Evolutionary conservation across 2,888 invertebrate species (phyloP), one percentile per base, ranked within the genome.

Genomic region (Spodoptera picta): DNA sequence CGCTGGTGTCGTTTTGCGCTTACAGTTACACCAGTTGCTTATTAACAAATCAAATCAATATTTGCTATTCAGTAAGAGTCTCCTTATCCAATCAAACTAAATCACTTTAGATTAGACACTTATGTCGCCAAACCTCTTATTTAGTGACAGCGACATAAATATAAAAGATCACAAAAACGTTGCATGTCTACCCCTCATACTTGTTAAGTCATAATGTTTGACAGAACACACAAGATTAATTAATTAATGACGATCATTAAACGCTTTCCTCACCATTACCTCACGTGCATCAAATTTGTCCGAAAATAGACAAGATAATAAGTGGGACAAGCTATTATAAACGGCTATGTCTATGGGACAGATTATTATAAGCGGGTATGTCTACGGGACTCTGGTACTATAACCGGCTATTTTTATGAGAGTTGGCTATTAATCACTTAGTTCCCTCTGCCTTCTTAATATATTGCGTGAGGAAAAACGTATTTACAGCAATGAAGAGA

Each of bases 231-330:
- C 60, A 50, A 63, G 65, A 56, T 58, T 54, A 57, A 69, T 63
- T 54, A 57, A 69, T 63, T 44, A 69, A 73, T 52, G 43, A 50
- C 47, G 24, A 43, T 64, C 41, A 71, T 72, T 75, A 63, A 62
- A 75, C 60, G 61, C 64, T 76, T 70, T 76, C 73, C 45, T 36
- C 76, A 54, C 68, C 54, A 73, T 77, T 65, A n/a, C 36, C 41
- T 73, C 71, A 79, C 73, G 70, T 65, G 66, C 53, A 58, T 51
- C 60, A 75, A 67, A 77, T 64, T 61, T 64, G 10, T 53, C 60
- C 64, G 31, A 63, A 77, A 77, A 78, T 78, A 77, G 58, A 51
- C n/a, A 19, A 19, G 19, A 53, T 72, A 69, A 79, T 69, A 65
- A 63, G 75, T 69, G 56, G 50, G 49, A 47, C 62, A 56, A 36